These are phyloP conservation scores for Polyodon spathula DNA, from an alignment of 2,113 vertebrate genomes.

Conservation along the genomic window DNA sequence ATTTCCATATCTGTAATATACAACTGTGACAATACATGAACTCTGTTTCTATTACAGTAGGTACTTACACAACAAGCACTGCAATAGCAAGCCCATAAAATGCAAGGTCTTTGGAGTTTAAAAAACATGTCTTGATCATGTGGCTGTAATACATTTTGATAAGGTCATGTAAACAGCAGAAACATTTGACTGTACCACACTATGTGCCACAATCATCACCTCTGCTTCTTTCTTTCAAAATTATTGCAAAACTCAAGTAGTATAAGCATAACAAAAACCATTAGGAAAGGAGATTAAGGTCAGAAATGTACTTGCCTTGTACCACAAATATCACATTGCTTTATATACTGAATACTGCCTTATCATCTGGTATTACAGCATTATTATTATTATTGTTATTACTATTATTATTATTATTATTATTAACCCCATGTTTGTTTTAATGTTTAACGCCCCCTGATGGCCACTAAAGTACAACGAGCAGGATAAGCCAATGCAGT, in stretches of 20 bases:
- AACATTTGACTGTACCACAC: too few species aligned
- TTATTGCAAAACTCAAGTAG: background rate
- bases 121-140: background rate
- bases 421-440: too few species aligned
- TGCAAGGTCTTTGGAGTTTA: background rate
- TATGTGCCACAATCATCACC: background rate
- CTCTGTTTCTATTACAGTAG: conserved; percentile 11
- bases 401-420: too few species aligned
- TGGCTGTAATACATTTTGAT: background rate
- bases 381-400: too few species aligned
- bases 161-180: background rate
- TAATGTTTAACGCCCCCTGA: too few species aligned
- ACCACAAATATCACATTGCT: background rate
- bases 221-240: background rate
- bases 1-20: conserved; percentile 35
- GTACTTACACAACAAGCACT: background rate
- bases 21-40: conserved; percentile 25
- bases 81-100: background rate
- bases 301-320: background rate
- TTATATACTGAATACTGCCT: background rate
- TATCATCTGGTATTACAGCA: too few species aligned
- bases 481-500: too few species aligned
- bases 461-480: too few species aligned
- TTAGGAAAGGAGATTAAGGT: background rate
- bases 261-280: background rate